Base-by-base conservation (phyloP, 2,888 invertebrate species). In the Acrobasis consociella region DNA sequence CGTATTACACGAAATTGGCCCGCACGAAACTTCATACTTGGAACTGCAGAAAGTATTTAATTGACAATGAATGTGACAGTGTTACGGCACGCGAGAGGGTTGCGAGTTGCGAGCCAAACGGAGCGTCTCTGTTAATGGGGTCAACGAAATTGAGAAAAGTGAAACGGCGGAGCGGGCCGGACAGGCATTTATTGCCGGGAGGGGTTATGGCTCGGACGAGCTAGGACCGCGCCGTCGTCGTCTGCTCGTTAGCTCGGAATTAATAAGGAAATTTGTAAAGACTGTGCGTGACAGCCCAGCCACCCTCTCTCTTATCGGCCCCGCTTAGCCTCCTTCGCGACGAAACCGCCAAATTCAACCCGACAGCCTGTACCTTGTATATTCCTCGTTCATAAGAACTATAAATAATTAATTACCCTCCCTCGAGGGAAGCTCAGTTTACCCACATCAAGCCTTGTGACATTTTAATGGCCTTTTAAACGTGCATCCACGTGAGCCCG, bases 61-160 rank as follows among this genome's bases (percentile, higher is more conserved):
- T 86, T 85, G 85, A 82, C 84, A 83, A 83, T 82, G 80, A 84
- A 84, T 83, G 83, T 79, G 86, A 85, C 85, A 83, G 78, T 76
- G 77, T 78, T 76, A 78, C 78, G 77, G 76, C 72, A 75, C 77
- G 76, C 77, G 77, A 75, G 80, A 83, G 85, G 83, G 81, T 81
- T 81, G 80, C 31, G 31, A 31, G 46, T 46, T 46, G 46, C 74
- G 78, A 71, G 82, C 75, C 78, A 80, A 85, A 79, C 83, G 83
- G 80, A 83, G 77, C 85, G 76, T 79, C 83, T 82, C 80, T 75
- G 82, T 79, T 85, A 86, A 89, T 86, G 84, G 87, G 87, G 89
- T 87, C 87, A 85, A 80, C 85, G 85, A 82, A 88, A 89, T 88
- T 86, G 88, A 86, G 88, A 87, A 89, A 87, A 89, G 87, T 87